Percentiles rank a stretch among this genome's conserved stretches.
phyloP scores from a whole-genome alignment of 2,797 vertebrate genomes.

The Aselliscus stoliczkanus region DNA sequence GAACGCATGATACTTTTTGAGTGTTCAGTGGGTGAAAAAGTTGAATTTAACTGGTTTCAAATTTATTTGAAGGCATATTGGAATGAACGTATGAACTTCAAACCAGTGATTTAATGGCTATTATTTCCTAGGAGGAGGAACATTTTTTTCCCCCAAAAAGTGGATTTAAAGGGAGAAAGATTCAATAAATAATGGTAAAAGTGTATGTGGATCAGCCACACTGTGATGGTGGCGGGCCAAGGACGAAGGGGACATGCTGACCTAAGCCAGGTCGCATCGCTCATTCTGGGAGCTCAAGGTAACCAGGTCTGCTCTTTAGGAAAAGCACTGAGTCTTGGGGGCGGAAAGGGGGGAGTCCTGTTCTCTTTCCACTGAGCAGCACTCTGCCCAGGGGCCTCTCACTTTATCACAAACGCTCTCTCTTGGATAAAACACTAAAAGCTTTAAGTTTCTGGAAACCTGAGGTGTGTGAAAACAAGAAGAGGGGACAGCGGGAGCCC shows the following conservation, averaged over 20 bases:
- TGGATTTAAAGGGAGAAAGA: background rate
- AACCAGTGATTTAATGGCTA: constrained; percentile 28
- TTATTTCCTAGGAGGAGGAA: background rate
- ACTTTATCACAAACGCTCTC: background rate
- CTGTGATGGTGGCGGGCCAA: fast-evolving
- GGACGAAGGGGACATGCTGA: fast-evolving
- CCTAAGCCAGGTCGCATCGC: fast-evolving
- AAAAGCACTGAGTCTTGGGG: background rate
- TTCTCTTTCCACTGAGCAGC: fast-evolving
- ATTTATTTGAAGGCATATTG: background rate
- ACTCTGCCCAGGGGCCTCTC: background rate
- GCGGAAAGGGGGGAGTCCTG: background rate
- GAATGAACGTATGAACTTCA: background rate
- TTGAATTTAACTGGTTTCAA: background rate
- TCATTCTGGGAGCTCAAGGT: fast-evolving
- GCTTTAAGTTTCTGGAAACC: constrained; percentile 32
- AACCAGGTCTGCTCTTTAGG: background rate
- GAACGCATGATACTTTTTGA: background rate
- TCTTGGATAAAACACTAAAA: background rate
- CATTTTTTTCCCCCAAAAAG: background rate
- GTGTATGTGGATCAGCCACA: background rate
- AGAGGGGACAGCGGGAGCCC: background rate
- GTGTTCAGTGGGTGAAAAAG: background rate
- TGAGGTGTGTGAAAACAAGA: background rate
- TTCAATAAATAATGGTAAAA: background rate